These are phyloP conservation scores for Lathamus discolor DNA, from an alignment of 2,113 vertebrate species.

Conservation along the genomic window DNA sequence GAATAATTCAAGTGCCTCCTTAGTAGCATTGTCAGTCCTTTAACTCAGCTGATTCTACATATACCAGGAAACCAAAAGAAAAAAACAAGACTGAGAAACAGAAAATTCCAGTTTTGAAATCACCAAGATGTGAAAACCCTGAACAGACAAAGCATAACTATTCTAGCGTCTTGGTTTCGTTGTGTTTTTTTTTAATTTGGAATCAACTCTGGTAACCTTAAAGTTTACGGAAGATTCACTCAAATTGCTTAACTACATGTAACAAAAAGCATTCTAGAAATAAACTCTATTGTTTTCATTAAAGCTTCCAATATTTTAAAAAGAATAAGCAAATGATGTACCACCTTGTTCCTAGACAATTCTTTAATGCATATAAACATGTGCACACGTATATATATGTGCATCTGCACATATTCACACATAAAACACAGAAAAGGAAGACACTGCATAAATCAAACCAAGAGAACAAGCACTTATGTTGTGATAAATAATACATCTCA, in stretches of 20 bases:
- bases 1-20: neutral
- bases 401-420: neutral
- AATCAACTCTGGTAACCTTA: neutral
- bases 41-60: conserved; percentile 14
- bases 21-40: neutral
- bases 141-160: neutral
- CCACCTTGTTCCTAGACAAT: neutral
- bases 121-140: neutral
- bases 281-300: neutral
- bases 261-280: neutral
- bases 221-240: neutral
- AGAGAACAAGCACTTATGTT: neutral
- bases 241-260: neutral
- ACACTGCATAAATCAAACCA: neutral
- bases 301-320: neutral
- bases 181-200: neutral
- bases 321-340: neutral
- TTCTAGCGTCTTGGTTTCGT: neutral
- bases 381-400: fast-evolving
- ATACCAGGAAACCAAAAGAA: neutral
- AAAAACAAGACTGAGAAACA: fast-evolving
- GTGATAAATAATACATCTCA: neutral
- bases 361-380: neutral
- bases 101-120: neutral
- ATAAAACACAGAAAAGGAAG: neutral